phyloP scores from a whole-genome alignment of 2,113 vertebrate species.

The Todiramphus saurophagus region DNA sequence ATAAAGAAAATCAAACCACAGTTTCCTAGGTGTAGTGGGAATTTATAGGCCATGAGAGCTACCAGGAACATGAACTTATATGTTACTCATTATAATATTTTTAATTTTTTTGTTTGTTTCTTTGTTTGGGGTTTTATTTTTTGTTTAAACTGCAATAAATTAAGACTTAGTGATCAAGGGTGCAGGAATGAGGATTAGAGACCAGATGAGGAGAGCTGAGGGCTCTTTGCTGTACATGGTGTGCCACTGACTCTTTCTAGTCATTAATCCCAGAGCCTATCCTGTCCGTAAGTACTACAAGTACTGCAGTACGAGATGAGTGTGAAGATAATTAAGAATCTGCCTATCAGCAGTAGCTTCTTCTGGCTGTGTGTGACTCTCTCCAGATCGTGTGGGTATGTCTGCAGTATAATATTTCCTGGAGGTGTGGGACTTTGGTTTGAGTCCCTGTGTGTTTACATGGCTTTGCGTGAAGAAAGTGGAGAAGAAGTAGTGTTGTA shows the following conservation, averaged over 20 bases:
- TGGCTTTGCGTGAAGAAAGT: background rate
- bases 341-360: accelerated
- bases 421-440: background rate
- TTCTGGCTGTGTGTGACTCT: background rate
- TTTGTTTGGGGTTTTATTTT: background rate
- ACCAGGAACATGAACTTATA: slow-evolving; percentile 13
- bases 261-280: background rate
- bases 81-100: slow-evolving; percentile 30
- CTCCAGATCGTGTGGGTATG: background rate
- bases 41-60: slow-evolving; percentile 33
- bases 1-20: slow-evolving; percentile 42
- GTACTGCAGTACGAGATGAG: background rate
- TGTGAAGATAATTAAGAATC: background rate
- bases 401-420: background rate
- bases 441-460: background rate
- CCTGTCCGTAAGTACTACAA: background rate
- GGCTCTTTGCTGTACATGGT: background rate
- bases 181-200: slow-evolving; percentile 30
- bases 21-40: slow-evolving; percentile 55
- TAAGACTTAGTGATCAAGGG: slow-evolving; percentile 31
- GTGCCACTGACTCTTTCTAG: slow-evolving; percentile 1
- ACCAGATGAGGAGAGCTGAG: slow-evolving; percentile 35
- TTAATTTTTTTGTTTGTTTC: background rate
- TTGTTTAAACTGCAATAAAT: slow-evolving; percentile 56
- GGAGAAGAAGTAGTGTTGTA: background rate